Evolutionary conservation across 2,888 invertebrate genomes (phyloP), one percentile per base, ranked within the genome.

Genomic region (Ormyrus labotus): DNA sequence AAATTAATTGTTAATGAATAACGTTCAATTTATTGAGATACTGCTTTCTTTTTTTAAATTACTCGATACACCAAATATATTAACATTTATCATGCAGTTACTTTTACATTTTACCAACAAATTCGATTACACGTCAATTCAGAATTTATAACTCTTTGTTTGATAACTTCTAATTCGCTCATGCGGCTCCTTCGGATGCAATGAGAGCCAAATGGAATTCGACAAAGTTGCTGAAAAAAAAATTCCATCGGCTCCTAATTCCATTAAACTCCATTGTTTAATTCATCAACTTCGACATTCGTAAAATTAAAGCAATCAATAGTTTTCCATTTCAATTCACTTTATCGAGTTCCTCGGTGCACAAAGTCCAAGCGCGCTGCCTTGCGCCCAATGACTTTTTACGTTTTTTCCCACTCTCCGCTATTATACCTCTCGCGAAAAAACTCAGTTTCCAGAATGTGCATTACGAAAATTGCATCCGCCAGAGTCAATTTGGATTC

Each of bases 251-350:
- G 50, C 53, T 68, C 48, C 61, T 47, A 55, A 67, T 58, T 68
- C 13, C 50, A 5, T 51, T 51, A 10, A 34, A 19, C 51, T 70
- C 68, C 53, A 73, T 79, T 79, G 80, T 80, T 75, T 69, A 75
- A 75, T 75, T 75, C 64, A 75, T 80, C 58, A 75, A 80, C 50
- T 63, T 65, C 11, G 48, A 76, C 34, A 55, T 71, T 53, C 53
- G 65, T 34, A n/a, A 68, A 76, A 76, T 70, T 65, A 51, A 73
- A 73, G 73, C 50, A 63, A 81, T 73, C 77, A 77, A 73, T 70
- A 55, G 64, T 58, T 77, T 81, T 77, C 77, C 64, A 69, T 81
- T 81, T 65, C 64, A 69, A 81, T 81, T 77, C 77, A 64, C 64
- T 73, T 69, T 73, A 81, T 81, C 72, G 73, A 81, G 69, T 73